phyloP scores from a whole-genome alignment of 2,888 invertebrate genomes.

The Theodoxus fluviatilis region DNA sequence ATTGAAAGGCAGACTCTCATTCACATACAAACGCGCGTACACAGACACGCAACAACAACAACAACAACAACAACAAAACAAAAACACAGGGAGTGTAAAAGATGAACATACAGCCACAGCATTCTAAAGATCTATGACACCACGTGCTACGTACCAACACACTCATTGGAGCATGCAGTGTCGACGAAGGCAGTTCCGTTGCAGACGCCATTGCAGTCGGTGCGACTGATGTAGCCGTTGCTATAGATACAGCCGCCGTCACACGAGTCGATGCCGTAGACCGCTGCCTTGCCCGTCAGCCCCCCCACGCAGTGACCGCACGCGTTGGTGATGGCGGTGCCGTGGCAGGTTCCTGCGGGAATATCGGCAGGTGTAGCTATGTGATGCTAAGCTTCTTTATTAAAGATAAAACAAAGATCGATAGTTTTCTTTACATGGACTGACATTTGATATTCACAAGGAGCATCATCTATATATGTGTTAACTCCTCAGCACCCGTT shows the following conservation, averaged over 20 bases:
- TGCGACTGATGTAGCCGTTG: constrained; percentile 15
- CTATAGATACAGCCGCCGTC: constrained; percentile 22
- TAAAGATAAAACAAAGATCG: too few species aligned
- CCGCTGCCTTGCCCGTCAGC: constrained; percentile 4
- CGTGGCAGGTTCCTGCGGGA: too few species aligned
- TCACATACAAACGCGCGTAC: not conserved
- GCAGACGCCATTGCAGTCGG: constrained; percentile 24
- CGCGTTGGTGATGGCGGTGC: constrained; percentile 17
- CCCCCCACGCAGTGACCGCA: constrained; percentile 27
- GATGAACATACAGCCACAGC: not conserved
- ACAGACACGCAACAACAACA: not conserved
- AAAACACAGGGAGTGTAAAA: not conserved
- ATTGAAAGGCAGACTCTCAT: not conserved
- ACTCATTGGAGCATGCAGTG: constrained; percentile 22
- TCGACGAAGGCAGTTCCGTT: constrained; percentile 26
- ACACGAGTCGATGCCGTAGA: constrained; percentile 25
- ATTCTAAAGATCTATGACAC: not conserved
- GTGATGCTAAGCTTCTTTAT: too few species aligned
- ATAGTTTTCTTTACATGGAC: too few species aligned
- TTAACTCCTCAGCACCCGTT: too few species aligned
- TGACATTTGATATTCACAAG: too few species aligned
- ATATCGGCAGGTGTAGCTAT: too few species aligned
- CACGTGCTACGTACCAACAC: constrained; percentile 20
- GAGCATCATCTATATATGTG: too few species aligned
- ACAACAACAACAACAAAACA: not conserved